Percentiles rank a stretch among this genome's conserved stretches.
These are phyloP conservation scores for Dryas iulia DNA, from an alignment of 1,140 invertebrate species.

Conservation along the genomic window DNA sequence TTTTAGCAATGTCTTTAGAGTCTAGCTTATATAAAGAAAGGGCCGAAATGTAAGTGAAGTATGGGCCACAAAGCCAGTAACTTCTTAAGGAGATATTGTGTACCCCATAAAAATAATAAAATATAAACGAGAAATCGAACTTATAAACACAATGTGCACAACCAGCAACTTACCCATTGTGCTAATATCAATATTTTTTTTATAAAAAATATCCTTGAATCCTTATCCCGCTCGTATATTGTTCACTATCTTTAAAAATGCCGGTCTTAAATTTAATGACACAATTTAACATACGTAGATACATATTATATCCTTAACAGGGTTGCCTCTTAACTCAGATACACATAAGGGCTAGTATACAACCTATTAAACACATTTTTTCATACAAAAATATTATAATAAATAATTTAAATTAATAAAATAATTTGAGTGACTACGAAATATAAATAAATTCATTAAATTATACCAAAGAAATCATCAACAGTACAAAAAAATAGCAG, in stretches of 20 bases:
- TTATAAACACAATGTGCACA: background rate
- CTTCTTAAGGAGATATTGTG: too few species aligned
- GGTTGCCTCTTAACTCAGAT: background rate
- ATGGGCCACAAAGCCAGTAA: too few species aligned
- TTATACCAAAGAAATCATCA: background rate
- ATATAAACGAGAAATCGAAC: too few species aligned
- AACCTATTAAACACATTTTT: too few species aligned
- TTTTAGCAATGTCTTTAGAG: too few species aligned
- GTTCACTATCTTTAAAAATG: background rate
- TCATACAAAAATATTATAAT: too few species aligned
- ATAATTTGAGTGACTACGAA: too few species aligned
- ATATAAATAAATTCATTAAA: background rate
- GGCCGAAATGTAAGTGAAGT: too few species aligned
- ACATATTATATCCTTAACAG: background rate
- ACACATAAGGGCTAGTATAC: too few species aligned
- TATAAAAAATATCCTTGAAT: background rate
- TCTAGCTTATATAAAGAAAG: too few species aligned
- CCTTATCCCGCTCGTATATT: background rate
- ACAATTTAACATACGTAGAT: background rate
- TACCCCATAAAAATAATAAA: too few species aligned
- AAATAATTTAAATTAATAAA: too few species aligned
- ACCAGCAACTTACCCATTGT: background rate
- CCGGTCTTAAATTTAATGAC: background rate
- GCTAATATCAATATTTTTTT: background rate
- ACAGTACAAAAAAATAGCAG: background rate